Conservation (phyloP, 1,140 invertebrate genomes). For the Brachystomella parvula region DNA sequence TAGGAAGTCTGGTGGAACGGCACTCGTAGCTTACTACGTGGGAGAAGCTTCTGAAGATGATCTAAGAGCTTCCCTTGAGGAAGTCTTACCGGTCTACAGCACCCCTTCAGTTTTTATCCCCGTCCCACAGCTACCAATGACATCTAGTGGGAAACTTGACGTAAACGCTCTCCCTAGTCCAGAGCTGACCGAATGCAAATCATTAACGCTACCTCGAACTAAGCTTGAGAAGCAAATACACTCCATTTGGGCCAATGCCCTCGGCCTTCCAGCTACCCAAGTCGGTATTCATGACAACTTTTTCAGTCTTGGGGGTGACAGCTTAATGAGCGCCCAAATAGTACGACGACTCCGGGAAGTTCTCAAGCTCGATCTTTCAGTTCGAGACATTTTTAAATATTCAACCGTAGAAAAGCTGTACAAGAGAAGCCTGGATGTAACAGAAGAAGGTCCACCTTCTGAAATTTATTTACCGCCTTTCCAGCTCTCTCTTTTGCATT, state of each 20-base stretch:
- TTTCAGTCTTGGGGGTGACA: conserved; percentile 16
- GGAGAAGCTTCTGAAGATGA: neutral
- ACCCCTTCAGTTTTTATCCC: neutral
- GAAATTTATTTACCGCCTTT: too few species aligned
- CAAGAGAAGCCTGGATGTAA: too few species aligned
- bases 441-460: too few species aligned
- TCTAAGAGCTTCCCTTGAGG: neutral
- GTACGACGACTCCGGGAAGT: neutral
- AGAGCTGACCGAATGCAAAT: neutral
- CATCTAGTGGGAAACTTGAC: neutral
- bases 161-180: neutral
- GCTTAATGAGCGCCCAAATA: neutral
- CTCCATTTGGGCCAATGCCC: neutral
- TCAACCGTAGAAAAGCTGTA: too few species aligned
- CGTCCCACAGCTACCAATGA: neutral
- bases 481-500: too few species aligned
- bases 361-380: too few species aligned
- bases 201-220: neutral
- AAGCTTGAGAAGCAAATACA: neutral
- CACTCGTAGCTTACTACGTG: conserved; percentile 4
- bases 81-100: neutral
- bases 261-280: neutral
- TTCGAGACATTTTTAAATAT: too few species aligned
- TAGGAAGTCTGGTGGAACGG: neutral
- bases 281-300: conserved; percentile 11